phyloP scores from a whole-genome alignment of 2,113 vertebrate species.

The Apodemus sylvaticus region DNA sequence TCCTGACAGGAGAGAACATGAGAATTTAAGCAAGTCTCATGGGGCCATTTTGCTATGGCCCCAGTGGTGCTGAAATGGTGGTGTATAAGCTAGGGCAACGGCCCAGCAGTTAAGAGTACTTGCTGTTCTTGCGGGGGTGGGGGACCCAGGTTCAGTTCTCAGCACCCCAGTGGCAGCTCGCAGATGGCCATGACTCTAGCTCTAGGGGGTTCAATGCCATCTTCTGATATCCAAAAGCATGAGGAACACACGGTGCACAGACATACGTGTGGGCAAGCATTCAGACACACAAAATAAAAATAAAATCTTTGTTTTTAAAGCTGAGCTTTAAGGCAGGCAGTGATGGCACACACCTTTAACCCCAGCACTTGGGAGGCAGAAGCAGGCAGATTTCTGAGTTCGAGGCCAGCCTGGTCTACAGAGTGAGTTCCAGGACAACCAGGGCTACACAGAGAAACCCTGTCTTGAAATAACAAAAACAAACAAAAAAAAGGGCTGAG shows the following conservation, averaged over 20 bases:
- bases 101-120: neutral
- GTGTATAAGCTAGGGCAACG: neutral
- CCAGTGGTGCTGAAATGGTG: neutral
- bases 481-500: neutral
- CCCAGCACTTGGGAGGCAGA: too few relatives aligned
- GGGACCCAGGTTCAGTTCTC: too few relatives aligned
- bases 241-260: neutral
- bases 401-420: too few relatives aligned
- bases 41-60: neutral
- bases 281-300: neutral
- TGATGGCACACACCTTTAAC: neutral
- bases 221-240: neutral
- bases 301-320: neutral
- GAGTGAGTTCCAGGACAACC: too few relatives aligned
- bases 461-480: too few relatives aligned
- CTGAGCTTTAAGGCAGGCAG: neutral
- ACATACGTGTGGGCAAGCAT: neutral
- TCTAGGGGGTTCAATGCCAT: neutral
- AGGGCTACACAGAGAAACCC: too few relatives aligned
- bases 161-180: neutral
- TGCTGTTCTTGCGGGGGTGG: too few relatives aligned
- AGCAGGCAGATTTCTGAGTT: too few relatives aligned
- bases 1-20: slow-evolving; percentile 81
- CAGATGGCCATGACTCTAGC: neutral
- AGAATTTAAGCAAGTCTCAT: neutral